These are phyloP conservation scores for Orientallactaga sibirica DNA, from an alignment of 2,797 vertebrate genomes.

Conservation along the genomic window DNA sequence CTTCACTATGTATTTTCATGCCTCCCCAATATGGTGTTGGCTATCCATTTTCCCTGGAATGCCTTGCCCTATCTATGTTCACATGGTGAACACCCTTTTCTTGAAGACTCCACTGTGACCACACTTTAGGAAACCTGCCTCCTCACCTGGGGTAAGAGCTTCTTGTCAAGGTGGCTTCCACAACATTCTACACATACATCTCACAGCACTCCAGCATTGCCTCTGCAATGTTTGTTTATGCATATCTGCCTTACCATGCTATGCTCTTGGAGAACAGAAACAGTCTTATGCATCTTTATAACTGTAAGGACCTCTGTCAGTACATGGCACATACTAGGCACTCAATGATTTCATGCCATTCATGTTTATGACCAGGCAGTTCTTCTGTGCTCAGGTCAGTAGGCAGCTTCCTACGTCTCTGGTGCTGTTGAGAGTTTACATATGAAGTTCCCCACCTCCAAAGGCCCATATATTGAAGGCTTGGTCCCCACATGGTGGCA, in stretches of 20 bases:
- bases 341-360: constrained; percentile 12
- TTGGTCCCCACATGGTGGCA: not conserved
- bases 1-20: not conserved
- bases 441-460: not conserved
- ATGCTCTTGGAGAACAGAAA: not conserved
- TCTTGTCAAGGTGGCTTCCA: not conserved
- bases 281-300: constrained; percentile 10
- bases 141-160: not conserved
- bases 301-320: not conserved
- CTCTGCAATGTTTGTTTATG: not conserved
- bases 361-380: not conserved
- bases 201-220: not conserved
- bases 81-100: not conserved
- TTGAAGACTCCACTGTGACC: constrained; percentile 22
- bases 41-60: constrained; percentile 4
- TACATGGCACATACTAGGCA: not conserved
- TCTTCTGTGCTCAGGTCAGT: not conserved
- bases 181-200: not conserved
- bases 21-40: constrained; percentile 39
- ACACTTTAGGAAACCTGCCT: not conserved
- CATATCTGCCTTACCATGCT: not conserved
- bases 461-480: not conserved
- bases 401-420: constrained; percentile 2
- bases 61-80: not conserved
- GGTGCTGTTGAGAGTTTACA: not conserved